Conservation (phyloP, 2,113 vertebrate genomes). For the Rhinoptilus africanus region DNA sequence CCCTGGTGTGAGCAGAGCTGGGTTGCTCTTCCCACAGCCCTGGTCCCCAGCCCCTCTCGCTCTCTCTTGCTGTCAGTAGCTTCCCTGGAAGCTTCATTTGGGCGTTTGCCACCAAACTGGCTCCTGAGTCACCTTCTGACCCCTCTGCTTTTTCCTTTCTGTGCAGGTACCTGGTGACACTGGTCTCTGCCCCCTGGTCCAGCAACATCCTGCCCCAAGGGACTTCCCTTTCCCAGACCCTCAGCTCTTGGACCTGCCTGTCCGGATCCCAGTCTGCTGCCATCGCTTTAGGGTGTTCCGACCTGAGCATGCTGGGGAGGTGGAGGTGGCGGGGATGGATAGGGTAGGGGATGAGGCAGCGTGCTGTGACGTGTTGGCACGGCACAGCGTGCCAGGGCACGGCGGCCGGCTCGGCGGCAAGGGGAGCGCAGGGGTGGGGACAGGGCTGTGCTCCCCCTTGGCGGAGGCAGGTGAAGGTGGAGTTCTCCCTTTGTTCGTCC, state of each 20-base stretch:
- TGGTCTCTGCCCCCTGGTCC: rapidly evolving
- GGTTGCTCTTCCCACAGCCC: neutral
- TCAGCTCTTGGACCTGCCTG: neutral
- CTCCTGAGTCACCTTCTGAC: neutral
- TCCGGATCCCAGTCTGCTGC: neutral
- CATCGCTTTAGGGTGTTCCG: rapidly evolving
- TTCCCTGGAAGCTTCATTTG: neutral
- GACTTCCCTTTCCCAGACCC: neutral
- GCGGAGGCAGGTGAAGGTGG: neutral
- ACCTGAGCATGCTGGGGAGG: rapidly evolving
- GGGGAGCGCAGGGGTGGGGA: constrained; percentile 6
- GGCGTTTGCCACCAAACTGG: rapidly evolving
- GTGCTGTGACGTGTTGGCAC: rapidly evolving
- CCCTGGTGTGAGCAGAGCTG: neutral
- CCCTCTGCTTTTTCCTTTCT: neutral
- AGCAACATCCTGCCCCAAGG: neutral
- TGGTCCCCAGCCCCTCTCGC: neutral
- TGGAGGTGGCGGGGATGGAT: neutral
- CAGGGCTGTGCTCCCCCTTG: neutral
- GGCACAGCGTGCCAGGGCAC: rapidly evolving
- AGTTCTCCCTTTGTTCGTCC: neutral
- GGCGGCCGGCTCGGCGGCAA: rapidly evolving
- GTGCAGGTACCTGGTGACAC: neutral
- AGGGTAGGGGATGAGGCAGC: neutral
- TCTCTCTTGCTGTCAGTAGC: neutral